Conservation (phyloP, 2,888 invertebrate species). For the Pinctada fucata region DNA sequence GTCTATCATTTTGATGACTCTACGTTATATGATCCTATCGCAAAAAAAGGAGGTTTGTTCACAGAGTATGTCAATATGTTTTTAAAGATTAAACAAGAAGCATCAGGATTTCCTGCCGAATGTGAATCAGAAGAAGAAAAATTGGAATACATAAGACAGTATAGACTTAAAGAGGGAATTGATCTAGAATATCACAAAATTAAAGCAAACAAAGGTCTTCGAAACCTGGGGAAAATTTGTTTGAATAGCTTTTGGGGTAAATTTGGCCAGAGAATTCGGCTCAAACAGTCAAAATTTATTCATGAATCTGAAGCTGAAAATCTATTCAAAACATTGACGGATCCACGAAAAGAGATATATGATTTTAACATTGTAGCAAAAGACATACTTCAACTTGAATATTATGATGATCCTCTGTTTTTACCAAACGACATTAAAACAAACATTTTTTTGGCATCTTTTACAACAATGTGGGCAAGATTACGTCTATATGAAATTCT, state of each 20-base stretch:
- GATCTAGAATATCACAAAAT: constrained; percentile 16
- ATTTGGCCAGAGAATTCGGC: too few relatives aligned
- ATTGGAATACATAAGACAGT: constrained; percentile 14
- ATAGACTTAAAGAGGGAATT: constrained; percentile 25
- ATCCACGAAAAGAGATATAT: constrained; percentile 2
- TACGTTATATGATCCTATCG: constrained; percentile 43
- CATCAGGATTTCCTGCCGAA: too few relatives aligned
- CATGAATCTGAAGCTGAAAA: constrained; percentile 34
- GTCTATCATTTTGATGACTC: constrained; percentile 33
- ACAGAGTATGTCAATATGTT: constrained; percentile 59
- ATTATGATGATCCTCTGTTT: background rate
- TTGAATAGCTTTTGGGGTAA: background rate
- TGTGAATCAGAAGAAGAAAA: constrained; percentile 38
- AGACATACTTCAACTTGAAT: constrained; percentile 26
- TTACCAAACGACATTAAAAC: constrained; percentile 19
- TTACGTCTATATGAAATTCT: constrained; percentile 36
- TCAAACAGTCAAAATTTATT: constrained; percentile 12
- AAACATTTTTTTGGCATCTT: background rate
- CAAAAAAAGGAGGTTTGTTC: constrained; percentile 62
- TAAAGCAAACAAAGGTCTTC: constrained; percentile 8
- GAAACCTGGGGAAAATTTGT: constrained; percentile 33
- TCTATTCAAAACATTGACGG: constrained; percentile 22
- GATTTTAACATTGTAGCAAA: constrained; percentile 32
- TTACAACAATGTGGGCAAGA: constrained; percentile 39
- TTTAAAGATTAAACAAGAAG: too few relatives aligned